Evolutionary conservation across 2,797 vertebrate genomes (phyloP).

Genomic region (Sebastes trivittatus): DNA sequence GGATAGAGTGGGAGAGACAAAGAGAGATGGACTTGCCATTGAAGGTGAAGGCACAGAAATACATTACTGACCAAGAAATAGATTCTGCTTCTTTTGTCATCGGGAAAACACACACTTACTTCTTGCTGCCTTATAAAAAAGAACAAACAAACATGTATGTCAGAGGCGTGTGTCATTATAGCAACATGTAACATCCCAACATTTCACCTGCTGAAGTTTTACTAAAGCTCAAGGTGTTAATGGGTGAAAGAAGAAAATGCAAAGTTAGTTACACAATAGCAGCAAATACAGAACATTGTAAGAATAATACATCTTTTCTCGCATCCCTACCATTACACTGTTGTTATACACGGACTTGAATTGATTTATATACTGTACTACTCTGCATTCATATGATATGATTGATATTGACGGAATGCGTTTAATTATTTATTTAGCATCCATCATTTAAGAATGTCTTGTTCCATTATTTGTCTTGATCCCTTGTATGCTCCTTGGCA

Average conservation of each 20-base stretch:
- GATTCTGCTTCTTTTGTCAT: background rate
- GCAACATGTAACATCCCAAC: background rate
- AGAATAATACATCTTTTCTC: background rate
- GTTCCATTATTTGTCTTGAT: slow-evolving; percentile 43
- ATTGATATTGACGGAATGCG: slow-evolving; percentile 41
- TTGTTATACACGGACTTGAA: background rate
- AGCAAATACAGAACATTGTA: background rate
- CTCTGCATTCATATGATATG: background rate
- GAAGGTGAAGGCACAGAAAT: slow-evolving; percentile 17
- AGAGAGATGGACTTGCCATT: slow-evolving; percentile 15
- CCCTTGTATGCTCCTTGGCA: slow-evolving; percentile 31
- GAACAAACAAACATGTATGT: background rate
- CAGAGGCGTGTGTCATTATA: background rate
- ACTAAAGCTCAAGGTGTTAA: background rate
- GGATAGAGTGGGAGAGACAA: slow-evolving; percentile 1
- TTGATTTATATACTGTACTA: background rate
- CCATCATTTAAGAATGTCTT: slow-evolving; percentile 38
- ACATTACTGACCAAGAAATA: background rate
- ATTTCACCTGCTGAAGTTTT: background rate
- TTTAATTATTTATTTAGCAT: slow-evolving; percentile 42
- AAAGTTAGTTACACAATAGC: background rate
- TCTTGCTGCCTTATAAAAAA: background rate
- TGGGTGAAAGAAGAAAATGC: background rate
- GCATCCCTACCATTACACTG: background rate
- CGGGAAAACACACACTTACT: background rate